Conservation (phyloP, 2,888 invertebrate species). For the Drosophila nr. fundita region DNA sequence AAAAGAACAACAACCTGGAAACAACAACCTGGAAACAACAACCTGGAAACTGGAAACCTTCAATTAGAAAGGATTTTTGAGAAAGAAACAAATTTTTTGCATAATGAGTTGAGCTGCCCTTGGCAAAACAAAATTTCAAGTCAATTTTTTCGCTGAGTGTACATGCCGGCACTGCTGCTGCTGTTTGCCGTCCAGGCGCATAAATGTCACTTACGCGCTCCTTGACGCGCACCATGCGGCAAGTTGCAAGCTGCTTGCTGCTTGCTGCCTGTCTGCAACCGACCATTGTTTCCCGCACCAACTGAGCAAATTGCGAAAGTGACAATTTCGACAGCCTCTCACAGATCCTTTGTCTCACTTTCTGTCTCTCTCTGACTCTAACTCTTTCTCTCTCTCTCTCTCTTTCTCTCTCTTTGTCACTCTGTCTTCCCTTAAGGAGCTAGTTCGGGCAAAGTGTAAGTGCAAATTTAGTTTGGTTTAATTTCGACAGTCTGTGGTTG, state of each 20-base stretch:
- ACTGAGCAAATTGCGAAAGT: constrained; percentile 76
- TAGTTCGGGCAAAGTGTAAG: constrained; percentile 64
- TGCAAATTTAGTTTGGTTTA: constrained; percentile 80
- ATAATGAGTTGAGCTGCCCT: neutral
- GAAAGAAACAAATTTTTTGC: neutral
- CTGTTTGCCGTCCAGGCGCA: constrained; percentile 64
- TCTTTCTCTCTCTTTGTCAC: neutral
- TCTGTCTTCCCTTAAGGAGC: constrained; percentile 1
- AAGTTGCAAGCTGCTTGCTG: constrained; percentile 31
- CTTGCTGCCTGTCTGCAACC: constrained; percentile 23
- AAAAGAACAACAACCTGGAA: no score
- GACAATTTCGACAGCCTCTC: constrained; percentile 76
- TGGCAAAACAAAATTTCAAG: neutral
- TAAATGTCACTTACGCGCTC: constrained; percentile 81
- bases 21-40: no score
- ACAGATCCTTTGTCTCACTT: constrained; percentile 23
- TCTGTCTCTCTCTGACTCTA: neutral
- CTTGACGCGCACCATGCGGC: constrained; percentile 63
- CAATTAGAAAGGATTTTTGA: no score
- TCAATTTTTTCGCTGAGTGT: neutral
- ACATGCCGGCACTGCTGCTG: constrained; percentile 3
- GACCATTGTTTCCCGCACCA: constrained; percentile 60
- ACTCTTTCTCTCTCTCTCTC: neutral
- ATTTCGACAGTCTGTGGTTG: constrained; percentile 75
- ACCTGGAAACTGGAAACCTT: no score